These are phyloP conservation scores for Cyprinella venusta DNA, from an alignment of 2,797 vertebrate species.

Conservation along the genomic window DNA sequence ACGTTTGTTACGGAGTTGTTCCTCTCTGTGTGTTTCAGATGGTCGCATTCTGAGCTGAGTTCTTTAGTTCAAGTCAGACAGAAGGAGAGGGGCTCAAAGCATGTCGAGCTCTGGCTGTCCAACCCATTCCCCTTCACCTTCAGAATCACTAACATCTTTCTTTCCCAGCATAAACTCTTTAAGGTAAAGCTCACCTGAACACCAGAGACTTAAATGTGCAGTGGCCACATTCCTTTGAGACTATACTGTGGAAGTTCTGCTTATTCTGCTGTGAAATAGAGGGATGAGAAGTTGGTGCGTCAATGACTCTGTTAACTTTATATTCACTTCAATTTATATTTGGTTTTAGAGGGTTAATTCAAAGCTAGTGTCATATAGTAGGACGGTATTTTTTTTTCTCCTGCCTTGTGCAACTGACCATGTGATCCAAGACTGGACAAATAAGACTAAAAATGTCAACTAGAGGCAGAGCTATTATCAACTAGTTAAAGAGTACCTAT, in stretches of 20 bases:
- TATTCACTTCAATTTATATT: neutral
- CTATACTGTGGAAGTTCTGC: neutral
- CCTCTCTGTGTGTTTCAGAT: slow-evolving; percentile 18
- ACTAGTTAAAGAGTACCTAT: too few species aligned
- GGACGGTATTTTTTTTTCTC: neutral
- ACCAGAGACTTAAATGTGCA: neutral
- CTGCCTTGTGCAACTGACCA: neutral
- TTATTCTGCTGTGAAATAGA: neutral
- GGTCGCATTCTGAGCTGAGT: slow-evolving; percentile 71
- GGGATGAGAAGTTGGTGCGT: neutral
- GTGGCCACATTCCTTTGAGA: neutral
- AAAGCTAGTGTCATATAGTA: neutral
- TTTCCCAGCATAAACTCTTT: slow-evolving; percentile 82
- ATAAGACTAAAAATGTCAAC: neutral
- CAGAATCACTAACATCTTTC: slow-evolving; percentile 81
- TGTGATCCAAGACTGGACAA: neutral
- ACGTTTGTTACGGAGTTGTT: slow-evolving; percentile 25
- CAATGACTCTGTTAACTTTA: neutral
- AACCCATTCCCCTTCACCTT: slow-evolving; percentile 81
- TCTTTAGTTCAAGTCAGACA: slow-evolving; percentile 84
- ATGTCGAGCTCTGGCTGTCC: slow-evolving; percentile 90
- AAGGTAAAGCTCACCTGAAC: slow-evolving; percentile 75
- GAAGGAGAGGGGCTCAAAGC: slow-evolving; percentile 73
- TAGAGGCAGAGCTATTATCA: neutral
- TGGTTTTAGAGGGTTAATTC: neutral